Evolutionary conservation across 2,888 invertebrate genomes (phyloP), one percentile per base, ranked within the genome.

Genomic region (Silvanus unidentatus): DNA sequence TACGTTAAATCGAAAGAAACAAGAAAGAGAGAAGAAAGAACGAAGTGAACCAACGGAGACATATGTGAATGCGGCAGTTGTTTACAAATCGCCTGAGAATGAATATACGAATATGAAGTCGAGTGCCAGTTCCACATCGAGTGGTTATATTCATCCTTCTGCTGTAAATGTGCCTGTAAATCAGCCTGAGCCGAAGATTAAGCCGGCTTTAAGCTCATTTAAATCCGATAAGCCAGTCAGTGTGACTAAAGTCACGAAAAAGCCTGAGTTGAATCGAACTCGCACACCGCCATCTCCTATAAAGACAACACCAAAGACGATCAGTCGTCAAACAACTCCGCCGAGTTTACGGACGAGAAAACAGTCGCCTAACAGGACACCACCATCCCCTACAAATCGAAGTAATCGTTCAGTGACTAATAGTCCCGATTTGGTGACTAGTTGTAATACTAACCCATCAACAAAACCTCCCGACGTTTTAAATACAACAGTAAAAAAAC

Each of bases 141-240:
- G 84, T 48, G 84, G 84, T 0, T 88, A 88, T 63, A 75, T 88
- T 43, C 80, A 82, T 54, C 84, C 88, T 0, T 81, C 86, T 6
- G 80, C 82, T 0, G 76, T 85, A 0, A 86, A 86, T 60, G 77
- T 82, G 28, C 86, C 86, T 2, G 71, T 63, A 16, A 66, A 64
- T 49, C 45, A 53, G 13, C 40, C 43, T 2, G 42, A 46, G 15
- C 47, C 44, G 10, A 48, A 45, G 6, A 48, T 37, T 47, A 37
- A 41, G 48, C 53, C 57, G 16, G 49, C 49, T 42, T 46, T 66
- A 40, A 64, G 63, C 40, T 59, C 65, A 11, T 66, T 66, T 47
- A 65, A 63, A 47, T 45, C 54, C 5, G 59, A 62, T 16, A 64
- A 65, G 44, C 57, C 62, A 10, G 54, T 62, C 28, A 45, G 53